These are phyloP conservation scores for Paratilapia polleni DNA, from an alignment of 2,113 vertebrate species.

Conservation along the genomic window DNA sequence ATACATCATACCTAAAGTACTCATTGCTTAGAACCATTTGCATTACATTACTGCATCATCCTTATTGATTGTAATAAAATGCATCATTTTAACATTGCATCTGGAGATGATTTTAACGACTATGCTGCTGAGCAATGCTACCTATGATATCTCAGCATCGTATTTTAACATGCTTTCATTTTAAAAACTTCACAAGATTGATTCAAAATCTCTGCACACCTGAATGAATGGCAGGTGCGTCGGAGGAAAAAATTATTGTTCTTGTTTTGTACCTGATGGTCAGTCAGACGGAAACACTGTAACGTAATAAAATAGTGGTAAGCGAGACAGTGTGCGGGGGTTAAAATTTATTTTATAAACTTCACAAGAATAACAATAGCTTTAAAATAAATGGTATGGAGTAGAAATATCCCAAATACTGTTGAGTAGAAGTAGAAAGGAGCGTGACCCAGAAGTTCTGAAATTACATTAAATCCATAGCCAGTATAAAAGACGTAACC, in stretches of 20 bases:
- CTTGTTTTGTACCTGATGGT: too few relatives aligned
- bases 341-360: too few relatives aligned
- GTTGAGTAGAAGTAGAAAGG: background rate
- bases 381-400: background rate
- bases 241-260: too few relatives aligned
- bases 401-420: background rate
- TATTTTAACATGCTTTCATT: background rate
- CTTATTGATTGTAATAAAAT: too few relatives aligned
- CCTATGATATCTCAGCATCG: background rate
- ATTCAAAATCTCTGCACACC: too few relatives aligned
- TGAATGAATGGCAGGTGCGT: too few relatives aligned
- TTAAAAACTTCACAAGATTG: background rate
- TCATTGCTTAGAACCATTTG: background rate
- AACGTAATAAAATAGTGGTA: too few relatives aligned
- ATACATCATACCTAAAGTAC: background rate
- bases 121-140: background rate
- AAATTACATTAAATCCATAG: accelerated
- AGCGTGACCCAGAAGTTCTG: background rate
- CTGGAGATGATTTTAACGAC: too few relatives aligned
- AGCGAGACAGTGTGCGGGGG: too few relatives aligned
- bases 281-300: too few relatives aligned
- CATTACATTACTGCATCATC: background rate
- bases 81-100: too few relatives aligned
- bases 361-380: too few relatives aligned
- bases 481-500: background rate